These are phyloP conservation scores for Syngnathus acus DNA, from an alignment of 2,797 vertebrate species.

Conservation along the genomic window DNA sequence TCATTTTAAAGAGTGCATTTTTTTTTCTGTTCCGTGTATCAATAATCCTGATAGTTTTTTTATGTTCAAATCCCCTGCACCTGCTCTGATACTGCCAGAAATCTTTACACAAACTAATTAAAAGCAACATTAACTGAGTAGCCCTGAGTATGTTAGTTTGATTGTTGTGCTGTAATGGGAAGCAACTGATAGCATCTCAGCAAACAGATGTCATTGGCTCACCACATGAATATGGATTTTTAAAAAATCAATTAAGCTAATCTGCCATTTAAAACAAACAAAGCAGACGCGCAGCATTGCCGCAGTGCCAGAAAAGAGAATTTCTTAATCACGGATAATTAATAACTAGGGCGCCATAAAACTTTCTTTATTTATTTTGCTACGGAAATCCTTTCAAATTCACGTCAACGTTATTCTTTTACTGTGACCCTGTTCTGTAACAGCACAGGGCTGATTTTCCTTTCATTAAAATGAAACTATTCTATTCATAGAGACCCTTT, in stretches of 20 bases:
- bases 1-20: background rate
- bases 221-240: constrained; percentile 61
- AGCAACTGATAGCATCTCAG: constrained; percentile 31
- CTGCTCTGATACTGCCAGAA: background rate
- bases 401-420: constrained; percentile 52
- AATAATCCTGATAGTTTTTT: background rate
- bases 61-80: background rate
- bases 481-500: constrained; percentile 66
- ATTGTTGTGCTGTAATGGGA: constrained; percentile 26
- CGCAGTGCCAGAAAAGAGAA: constrained; percentile 36
- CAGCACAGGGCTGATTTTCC: constrained; percentile 52
- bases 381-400: constrained; percentile 49
- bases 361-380: constrained; percentile 48
- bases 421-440: constrained; percentile 51
- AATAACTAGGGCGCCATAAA: constrained; percentile 57
- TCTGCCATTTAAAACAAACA: constrained; percentile 61
- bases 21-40: background rate
- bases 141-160: background rate
- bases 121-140: constrained; percentile 4
- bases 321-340: constrained; percentile 68
- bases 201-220: constrained; percentile 44
- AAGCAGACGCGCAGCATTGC: constrained; percentile 43
- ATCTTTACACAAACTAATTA: constrained; percentile 5
- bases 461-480: constrained; percentile 50
- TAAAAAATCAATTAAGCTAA: constrained; percentile 68